A percentile compares a stretch with the other conserved stretches of the same genome.
Evolutionary conservation across 1,140 invertebrate species (phyloP).

Genomic region (Zaprionus inermis): DNA sequence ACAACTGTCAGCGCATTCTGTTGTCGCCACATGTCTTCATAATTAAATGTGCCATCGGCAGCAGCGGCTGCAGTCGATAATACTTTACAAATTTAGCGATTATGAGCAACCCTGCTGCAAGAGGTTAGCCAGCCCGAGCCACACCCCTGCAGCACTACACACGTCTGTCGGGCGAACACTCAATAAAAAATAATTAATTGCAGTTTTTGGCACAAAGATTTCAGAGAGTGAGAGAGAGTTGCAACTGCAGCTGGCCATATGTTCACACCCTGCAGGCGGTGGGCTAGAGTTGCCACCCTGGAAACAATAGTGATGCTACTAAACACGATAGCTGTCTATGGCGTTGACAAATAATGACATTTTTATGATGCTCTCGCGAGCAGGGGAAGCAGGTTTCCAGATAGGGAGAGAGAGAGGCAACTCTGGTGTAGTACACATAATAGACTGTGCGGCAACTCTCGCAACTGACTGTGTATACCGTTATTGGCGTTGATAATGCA

Average conservation of each 20-base stretch:
- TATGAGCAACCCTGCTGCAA: constrained; percentile 28
- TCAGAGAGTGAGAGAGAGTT: not conserved
- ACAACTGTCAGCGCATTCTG: constrained; percentile 69
- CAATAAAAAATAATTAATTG: constrained; percentile 81
- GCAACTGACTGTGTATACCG: constrained; percentile 34
- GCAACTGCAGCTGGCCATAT: constrained; percentile 54
- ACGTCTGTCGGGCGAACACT: constrained; percentile 44
- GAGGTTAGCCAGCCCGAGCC: constrained; percentile 1
- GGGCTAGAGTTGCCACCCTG: constrained; percentile 38
- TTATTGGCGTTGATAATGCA: constrained; percentile 80
- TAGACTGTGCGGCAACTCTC: constrained; percentile 2
- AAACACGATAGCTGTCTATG: constrained; percentile 51
- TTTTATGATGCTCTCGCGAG: constrained; percentile 60
- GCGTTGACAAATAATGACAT: constrained; percentile 82
- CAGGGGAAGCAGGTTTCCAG: not conserved
- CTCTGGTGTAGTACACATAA: constrained; percentile 1
- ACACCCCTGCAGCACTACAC: not conserved
- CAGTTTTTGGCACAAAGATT: constrained; percentile 68
- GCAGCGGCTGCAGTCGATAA: constrained; percentile 48
- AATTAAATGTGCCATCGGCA: constrained; percentile 67
- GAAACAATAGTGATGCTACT: constrained; percentile 13
- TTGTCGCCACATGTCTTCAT: constrained; percentile 74
- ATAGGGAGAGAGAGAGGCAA: not conserved
- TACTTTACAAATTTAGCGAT: constrained; percentile 75
- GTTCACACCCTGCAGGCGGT: constrained; percentile 60